Conservation (phyloP, 2,113 vertebrate genomes). For the Myotis brandtii region DNA sequence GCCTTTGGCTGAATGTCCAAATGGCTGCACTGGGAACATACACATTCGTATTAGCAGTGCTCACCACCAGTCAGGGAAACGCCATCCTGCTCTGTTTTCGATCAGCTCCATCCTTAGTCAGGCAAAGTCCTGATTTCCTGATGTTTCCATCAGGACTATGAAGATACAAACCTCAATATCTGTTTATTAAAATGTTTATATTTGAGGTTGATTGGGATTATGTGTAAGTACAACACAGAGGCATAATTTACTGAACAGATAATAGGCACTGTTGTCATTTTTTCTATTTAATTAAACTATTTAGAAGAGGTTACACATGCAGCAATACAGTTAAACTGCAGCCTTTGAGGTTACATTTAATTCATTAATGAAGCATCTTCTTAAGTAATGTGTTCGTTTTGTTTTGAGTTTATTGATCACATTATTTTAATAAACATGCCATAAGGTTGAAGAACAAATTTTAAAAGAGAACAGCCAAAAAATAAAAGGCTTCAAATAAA, state of each 20-base stretch:
- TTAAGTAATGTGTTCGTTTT: constrained; percentile 53
- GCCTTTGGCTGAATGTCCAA: neutral
- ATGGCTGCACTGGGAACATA: neutral
- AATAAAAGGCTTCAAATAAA: constrained; percentile 29
- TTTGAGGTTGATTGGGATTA: neutral
- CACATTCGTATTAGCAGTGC: neutral
- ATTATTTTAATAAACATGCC: constrained; percentile 49
- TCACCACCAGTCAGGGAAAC: neutral
- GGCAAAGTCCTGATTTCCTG: neutral
- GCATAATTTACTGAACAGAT: constrained; percentile 25
- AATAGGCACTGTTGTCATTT: neutral
- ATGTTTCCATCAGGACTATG: neutral
- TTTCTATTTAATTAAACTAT: constrained; percentile 50
- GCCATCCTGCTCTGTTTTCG: neutral
- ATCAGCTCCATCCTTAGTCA: neutral
- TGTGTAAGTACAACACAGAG: neutral
- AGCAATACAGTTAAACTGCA: neutral
- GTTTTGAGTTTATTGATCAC: constrained; percentile 43
- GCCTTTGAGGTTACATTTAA: constrained; percentile 43
- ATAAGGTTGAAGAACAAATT: constrained; percentile 8
- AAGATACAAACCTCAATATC: neutral
- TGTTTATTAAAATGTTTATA: neutral
- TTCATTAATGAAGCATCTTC: constrained; percentile 50
- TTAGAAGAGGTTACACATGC: constrained; percentile 14
- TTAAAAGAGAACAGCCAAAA: constrained; percentile 20